Base-by-base conservation (phyloP, 2,113 vertebrate species). In the Aspidoscelis tigris region DNA sequence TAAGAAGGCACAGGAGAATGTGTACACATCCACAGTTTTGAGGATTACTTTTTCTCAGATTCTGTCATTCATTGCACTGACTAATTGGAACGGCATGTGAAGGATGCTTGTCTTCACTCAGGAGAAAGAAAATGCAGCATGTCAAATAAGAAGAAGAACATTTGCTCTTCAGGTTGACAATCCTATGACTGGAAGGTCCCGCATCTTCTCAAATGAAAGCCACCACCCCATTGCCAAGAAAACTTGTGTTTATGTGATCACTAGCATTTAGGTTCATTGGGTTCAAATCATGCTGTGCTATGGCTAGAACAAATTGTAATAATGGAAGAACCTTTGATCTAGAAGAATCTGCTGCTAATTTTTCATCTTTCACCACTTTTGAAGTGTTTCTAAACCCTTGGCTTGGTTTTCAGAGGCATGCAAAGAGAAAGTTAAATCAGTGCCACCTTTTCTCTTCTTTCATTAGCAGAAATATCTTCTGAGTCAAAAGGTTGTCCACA, bases 21-120 rank as follows among this genome's bases (percentile, higher is more conserved):
- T 22, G 9, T 7, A 64, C 9, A 44, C 4, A 55, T 33, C 5
- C 39, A 55, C 44, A 50, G 64, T 12, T 74, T n/a, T 44, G 69
- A 83, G 64, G 78, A 58, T 26, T 73, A n/a, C 88, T 53, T 70
- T 61, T 83, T 86, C 86, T 87, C 69, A 61, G 72, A 88, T 88
- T 55, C 84, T 39, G 4, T n/a, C 47, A 88, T 44, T 21, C 5
- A n/a, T 81, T 43, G 21, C 44, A 83, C 50, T 44, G 61, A 22
- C 65, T 72, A n/a, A 84, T 85, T 75, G 85, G 33, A 78, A 22
- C 50, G 0, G 68, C 21, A 90, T 90, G 58, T 1, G 7, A n/a
- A 88, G 71, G 61, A n/a, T 44, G 12, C 20, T 33, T 90, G 87
- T 83, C 26, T 68, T 24, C n/a, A 64, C 71, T 65, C 77, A 78